Percentiles rank a stretch among this genome's conserved stretches.
phyloP scores from a whole-genome alignment of 2,113 vertebrate species.

The Blennius ocellaris region DNA sequence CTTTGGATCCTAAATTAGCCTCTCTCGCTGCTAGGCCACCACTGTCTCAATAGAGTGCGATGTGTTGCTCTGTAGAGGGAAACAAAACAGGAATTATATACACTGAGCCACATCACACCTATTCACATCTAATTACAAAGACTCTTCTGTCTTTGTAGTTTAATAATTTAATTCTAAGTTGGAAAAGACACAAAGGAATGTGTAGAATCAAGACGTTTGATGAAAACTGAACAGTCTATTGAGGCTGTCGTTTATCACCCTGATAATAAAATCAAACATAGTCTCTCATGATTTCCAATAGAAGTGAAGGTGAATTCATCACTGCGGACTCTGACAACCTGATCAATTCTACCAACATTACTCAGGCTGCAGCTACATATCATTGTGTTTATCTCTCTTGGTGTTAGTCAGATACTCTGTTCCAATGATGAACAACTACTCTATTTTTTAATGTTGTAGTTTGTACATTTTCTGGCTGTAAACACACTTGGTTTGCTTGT shows the following conservation, averaged over 20 bases:
- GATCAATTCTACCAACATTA: not conserved
- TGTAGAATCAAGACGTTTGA: constrained; percentile 9
- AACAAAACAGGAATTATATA: constrained; percentile 13
- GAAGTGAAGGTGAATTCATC: not conserved
- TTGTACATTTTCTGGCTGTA: not conserved
- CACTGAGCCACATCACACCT: constrained; percentile 16
- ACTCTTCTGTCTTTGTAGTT: constrained; percentile 32
- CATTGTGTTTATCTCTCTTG: not conserved
- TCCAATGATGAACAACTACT: no score
- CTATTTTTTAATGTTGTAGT: not conserved
- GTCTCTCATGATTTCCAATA: not conserved
- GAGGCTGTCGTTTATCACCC: not conserved
- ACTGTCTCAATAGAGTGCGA: not conserved
- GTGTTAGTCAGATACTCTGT: not conserved
- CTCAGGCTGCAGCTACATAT: not conserved
- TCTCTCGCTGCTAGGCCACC: no score
- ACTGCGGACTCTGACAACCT: not conserved
- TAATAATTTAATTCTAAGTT: constrained; percentile 10
- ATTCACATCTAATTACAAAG: constrained; percentile 18
- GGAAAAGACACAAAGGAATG: constrained; percentile 15
- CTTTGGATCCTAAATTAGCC: no score
- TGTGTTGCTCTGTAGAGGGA: not conserved
- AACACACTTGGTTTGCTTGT: not conserved
- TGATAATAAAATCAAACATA: not conserved
- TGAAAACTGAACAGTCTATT: constrained; percentile 4